Percentiles rank a stretch among this genome's conserved stretches.
phyloP scores from a whole-genome alignment of 2,113 vertebrate genomes.

The Strix aluco region DNA sequence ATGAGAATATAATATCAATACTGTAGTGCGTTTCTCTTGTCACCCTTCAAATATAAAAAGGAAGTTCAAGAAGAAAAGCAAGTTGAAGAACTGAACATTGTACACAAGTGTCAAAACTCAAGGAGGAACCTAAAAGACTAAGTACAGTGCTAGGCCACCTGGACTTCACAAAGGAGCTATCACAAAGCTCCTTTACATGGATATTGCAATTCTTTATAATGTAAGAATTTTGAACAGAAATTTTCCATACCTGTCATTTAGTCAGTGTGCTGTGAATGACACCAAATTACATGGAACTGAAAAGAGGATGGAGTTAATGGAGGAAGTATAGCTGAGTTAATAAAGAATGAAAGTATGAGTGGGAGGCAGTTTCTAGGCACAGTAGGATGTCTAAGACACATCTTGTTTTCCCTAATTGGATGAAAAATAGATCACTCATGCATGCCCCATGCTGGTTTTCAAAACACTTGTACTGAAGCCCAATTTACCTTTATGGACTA shows the following conservation, averaged over 20 bases:
- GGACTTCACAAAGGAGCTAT: not conserved
- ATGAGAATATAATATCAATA: not conserved
- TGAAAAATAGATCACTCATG: slow-evolving; percentile 36
- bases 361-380: not conserved
- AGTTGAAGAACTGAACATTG: not conserved
- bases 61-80: not conserved
- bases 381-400: not conserved
- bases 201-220: not conserved
- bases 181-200: not conserved
- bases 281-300: not conserved
- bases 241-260: not conserved
- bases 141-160: fast-evolving
- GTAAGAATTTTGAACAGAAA: not conserved
- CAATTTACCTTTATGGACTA: slow-evolving; percentile 28
- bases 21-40: not conserved
- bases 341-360: not conserved
- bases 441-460: slow-evolving; percentile 16
- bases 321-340: slow-evolving; percentile 7
- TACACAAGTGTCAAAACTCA: not conserved
- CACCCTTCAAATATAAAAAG: not conserved
- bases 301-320: slow-evolving; percentile 2
- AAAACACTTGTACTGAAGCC: slow-evolving; percentile 8
- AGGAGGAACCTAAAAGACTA: not conserved
- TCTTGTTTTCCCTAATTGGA: slow-evolving; percentile 28
- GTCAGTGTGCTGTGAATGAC: not conserved